A percentile compares a stretch with the other conserved stretches of the same genome.
These are phyloP conservation scores for Eubucco bourcierii DNA, from an alignment of 2,113 vertebrate genomes.

Conservation along the genomic window DNA sequence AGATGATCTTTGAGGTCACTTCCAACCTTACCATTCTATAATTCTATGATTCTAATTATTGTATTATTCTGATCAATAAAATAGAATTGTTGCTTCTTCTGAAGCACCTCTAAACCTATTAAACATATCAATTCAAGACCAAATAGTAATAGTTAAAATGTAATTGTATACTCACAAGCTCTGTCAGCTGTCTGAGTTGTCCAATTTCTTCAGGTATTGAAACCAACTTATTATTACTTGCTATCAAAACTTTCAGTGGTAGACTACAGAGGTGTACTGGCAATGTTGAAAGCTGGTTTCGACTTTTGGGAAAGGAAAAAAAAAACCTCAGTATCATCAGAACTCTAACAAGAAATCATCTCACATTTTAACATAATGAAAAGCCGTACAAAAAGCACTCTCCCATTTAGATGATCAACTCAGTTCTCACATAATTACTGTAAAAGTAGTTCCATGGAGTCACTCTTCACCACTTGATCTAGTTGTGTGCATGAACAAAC, in stretches of 20 bases:
- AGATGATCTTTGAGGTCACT: no score
- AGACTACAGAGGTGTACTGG: constrained; percentile 89
- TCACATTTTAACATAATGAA: neutral
- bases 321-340: neutral
- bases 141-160: neutral
- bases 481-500: neutral
- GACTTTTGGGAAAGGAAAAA: constrained; percentile 76
- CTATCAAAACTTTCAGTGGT: constrained; percentile 94
- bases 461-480: neutral
- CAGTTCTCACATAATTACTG: neutral
- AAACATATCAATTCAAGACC: neutral
- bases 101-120: neutral
- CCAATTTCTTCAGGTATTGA: constrained; percentile 94
- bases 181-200: constrained; percentile 87
- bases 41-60: neutral
- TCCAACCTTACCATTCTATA: no score
- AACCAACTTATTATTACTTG: constrained; percentile 95
- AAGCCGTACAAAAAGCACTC: neutral
- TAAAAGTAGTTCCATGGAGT: neutral
- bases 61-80: neutral
- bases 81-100: neutral
- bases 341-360: neutral
- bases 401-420: neutral
- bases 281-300: constrained; percentile 92
- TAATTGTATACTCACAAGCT: constrained; percentile 85